A percentile compares a stretch with the other conserved stretches of the same genome.
Conservation (phyloP, 2,113 vertebrate genomes). For the Triplophysa rosa region DNA sequence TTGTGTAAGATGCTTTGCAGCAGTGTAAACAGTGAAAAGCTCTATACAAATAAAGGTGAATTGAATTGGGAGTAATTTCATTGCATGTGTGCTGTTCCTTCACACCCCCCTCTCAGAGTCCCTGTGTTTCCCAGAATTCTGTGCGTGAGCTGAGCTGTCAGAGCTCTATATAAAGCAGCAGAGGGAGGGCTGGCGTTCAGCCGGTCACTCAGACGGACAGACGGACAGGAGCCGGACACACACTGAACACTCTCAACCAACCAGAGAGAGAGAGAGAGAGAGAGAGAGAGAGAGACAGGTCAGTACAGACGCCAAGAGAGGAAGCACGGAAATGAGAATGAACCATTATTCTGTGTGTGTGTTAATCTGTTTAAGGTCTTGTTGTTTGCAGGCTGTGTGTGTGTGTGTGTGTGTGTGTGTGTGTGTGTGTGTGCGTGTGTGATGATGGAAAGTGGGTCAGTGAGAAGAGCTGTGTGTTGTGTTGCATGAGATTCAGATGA, state of each 20-base stretch:
- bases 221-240: constrained; percentile 52
- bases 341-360: not conserved
- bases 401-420: too few relatives aligned
- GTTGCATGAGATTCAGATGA: not conserved
- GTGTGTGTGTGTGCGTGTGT: too few relatives aligned
- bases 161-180: constrained; percentile 75
- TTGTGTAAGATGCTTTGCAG: too few relatives aligned
- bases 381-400: not conserved
- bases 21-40: too few relatives aligned
- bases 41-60: too few relatives aligned
- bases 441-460: too few relatives aligned
- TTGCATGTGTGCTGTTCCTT: not conserved
- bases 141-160: constrained; percentile 59
- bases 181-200: constrained; percentile 72
- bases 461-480: too few relatives aligned
- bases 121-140: constrained; percentile 72
- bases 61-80: too few relatives aligned
- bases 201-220: constrained; percentile 60
- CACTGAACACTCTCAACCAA: constrained; percentile 54
- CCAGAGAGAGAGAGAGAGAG: constrained; percentile 17
- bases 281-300: constrained; percentile 66
- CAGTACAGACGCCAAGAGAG: constrained; percentile 68
- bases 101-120: constrained; percentile 5
- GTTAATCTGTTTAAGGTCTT: constrained; percentile 35
- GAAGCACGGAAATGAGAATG: constrained; percentile 13